A percentile compares a stretch with the other conserved stretches of the same genome.
Conservation (phyloP, 2,888 invertebrate species). For the Tenodera sinensis region DNA sequence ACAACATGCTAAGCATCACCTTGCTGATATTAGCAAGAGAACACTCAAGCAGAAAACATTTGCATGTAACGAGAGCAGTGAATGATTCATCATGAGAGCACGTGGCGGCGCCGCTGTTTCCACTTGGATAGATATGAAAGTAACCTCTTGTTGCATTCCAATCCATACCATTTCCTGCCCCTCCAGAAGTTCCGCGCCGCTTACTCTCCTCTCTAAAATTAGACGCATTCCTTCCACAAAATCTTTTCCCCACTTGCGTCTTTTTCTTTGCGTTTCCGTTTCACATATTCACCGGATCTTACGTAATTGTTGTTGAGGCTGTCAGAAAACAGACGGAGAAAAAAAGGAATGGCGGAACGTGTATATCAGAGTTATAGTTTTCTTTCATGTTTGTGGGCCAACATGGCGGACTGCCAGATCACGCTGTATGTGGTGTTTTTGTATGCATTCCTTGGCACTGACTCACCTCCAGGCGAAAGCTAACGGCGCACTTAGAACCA, state of each 20-base stretch:
- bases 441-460: neutral
- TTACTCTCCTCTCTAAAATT: neutral
- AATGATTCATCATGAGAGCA: slow-evolving; percentile 1
- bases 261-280: neutral
- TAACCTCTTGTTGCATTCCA: neutral
- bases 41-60: neutral
- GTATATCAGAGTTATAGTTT: neutral
- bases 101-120: neutral
- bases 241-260: neutral
- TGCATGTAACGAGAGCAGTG: neutral
- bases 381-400: neutral
- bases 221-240: neutral
- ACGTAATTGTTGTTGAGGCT: slow-evolving; percentile 17
- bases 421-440: neutral
- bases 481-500: neutral
- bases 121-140: neutral
- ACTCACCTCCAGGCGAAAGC: neutral
- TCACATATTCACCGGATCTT: slow-evolving; percentile 8
- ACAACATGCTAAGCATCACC: no score
- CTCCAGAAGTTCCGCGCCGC: neutral
- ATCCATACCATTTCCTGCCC: neutral
- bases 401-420: neutral
- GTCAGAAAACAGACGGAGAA: neutral
- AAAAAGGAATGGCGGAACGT: neutral
- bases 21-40: no score